Base-by-base conservation (phyloP, 2,113 vertebrate genomes). In the Emberiza fucata region DNA sequence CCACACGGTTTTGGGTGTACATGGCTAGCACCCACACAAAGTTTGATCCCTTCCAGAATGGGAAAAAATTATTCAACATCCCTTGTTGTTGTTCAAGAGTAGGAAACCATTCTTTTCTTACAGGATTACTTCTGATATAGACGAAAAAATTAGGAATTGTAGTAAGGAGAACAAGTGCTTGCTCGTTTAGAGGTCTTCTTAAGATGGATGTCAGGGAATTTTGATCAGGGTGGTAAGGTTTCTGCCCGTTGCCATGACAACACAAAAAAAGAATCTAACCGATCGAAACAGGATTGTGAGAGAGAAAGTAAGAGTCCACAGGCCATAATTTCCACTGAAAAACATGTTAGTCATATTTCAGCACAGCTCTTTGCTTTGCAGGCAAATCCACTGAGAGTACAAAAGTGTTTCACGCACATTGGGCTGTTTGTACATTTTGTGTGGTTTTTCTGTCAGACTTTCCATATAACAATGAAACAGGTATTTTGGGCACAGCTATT, bases 221-320 rank as follows among this genome's bases (percentile, higher is more conserved):
- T 86, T 86, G 45, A 88, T 54, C 59, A 61, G 28, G 4, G 13
- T 72, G 31, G 25, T 83, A 45, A 88, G n/a, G n/a, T 86, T 69
- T 90, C 76, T 83, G n/a, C 23, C 71, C 2, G 39, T 92, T 92
- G 66, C 91, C 90, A 91, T 59, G 86, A 59, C 54, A 95, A 91
- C 91, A 54, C 3, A 69, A 86, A 83, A 86, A 83, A 91, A 77
- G 76, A 83, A 83, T 81, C 76, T 45, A 81, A 60, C 29, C 2
- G 17, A 73, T 51, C 1, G 5, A 90, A 92, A 86, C 39, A 57
- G 33, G 20, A 42, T 37, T 69, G 28, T 91, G 40, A 18, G 24
- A 86, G 24, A 65, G 71, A 69, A 80, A 16, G 25, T 29, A 54
- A 50, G 61, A 69, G 37, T 72, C 64, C 63, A 18, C 14, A 73